Base-by-base conservation (phyloP, 2,797 vertebrate species). In the Pelodytes ibericus region DNA sequence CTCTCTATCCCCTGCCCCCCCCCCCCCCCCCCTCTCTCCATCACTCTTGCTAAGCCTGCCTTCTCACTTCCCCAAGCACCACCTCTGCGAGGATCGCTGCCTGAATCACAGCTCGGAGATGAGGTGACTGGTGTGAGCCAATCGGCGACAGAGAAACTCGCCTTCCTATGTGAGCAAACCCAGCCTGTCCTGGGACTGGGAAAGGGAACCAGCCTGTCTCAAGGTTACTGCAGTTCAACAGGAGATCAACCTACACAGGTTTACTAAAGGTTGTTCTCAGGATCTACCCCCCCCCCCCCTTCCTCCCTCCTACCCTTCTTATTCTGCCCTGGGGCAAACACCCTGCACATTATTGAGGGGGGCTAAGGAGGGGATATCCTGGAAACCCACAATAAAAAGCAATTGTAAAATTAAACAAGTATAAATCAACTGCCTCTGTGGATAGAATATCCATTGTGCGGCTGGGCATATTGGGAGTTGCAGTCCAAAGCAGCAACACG, bases 71-170 rank as follows among this genome's bases (percentile, higher is more conserved):
- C 26, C 25, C 83, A 83, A 84, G 86, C 89, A 87, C 76, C 62
- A 80, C 79, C 85, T 84, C 83, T 86, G 82, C 80, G 90, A 87
- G 86, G 87, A 86, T 87, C 78, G 87, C 88, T 27, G 70, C 36
- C 86, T 87, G 87, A 87, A 88, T 81, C 89, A 82, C 71, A 88
- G 91, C 92, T 93, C 90, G 84, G 86, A 84, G 80, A 94, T 99
- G 96, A 96, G 96, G 96, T 97, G 97, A 99, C 96, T 90, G 72
- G 78, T 87, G 84, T 84, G 80, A 81, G 74, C 97, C 97, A 98
- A 99, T 98, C 94, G 93, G 90, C 59, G 90, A 83, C 82, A 44
- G 86, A 67, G 66, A 88, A 87, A 41, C 60, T 49, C 82, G 84
- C 87, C 89, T 87, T 70, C 77, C 83, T 84, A 84, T 90, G 44